These are phyloP conservation scores for Dicrurus megarhynchus DNA, from an alignment of 2,113 vertebrate species.

Conservation along the genomic window DNA sequence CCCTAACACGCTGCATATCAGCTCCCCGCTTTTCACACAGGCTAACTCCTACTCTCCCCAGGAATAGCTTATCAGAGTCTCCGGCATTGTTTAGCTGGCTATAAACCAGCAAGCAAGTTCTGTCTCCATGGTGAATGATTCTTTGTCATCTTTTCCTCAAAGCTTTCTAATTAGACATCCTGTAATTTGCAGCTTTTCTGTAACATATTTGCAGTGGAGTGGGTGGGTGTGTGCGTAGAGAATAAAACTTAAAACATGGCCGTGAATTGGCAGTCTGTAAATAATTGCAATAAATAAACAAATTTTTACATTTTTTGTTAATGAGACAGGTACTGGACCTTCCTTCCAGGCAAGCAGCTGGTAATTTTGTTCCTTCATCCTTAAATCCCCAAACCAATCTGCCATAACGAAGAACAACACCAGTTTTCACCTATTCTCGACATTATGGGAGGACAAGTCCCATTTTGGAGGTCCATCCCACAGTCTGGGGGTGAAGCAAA, in stretches of 20 bases:
- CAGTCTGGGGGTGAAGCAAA: not conserved
- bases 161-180: slow-evolving; percentile 72
- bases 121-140: slow-evolving; percentile 71
- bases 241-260: slow-evolving; percentile 44
- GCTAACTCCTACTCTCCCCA: slow-evolving; percentile 39
- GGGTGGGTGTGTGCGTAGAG: not conserved
- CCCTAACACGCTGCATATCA: not conserved
- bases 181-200: slow-evolving; percentile 66
- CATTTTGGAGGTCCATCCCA: not conserved
- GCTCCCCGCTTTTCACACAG: not conserved
- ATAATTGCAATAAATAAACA: slow-evolving; percentile 41
- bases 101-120: slow-evolving; percentile 63
- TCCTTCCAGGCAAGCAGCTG: not conserved
- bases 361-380: not conserved
- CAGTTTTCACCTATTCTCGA: not conserved
- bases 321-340: not conserved
- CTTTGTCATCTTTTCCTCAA: slow-evolving; percentile 73
- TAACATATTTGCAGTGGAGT: not conserved
- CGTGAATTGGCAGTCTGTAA: slow-evolving; percentile 56
- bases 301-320: not conserved
- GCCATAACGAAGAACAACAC: not conserved
- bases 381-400: not conserved
- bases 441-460: not conserved
- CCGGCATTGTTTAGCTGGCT: slow-evolving; percentile 64
- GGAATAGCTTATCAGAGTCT: slow-evolving; percentile 57